A percentile compares a stretch with the other conserved stretches of the same genome.
Conservation (phyloP, 2,113 vertebrate species). For the Pteropus alecto region DNA sequence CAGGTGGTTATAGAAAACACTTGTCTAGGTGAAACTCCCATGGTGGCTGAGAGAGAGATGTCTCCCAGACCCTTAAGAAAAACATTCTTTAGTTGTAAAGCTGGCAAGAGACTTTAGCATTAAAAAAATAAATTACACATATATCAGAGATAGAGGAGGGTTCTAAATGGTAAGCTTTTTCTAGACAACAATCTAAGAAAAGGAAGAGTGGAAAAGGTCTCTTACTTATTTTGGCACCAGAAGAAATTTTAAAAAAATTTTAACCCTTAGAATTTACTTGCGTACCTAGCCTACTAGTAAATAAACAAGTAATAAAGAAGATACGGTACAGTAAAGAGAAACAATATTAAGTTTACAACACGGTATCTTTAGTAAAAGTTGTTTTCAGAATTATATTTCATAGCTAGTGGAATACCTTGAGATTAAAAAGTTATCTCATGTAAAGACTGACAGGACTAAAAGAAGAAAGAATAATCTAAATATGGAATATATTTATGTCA, state of each 20-base stretch:
- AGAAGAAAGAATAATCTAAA: neutral
- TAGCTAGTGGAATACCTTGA: neutral
- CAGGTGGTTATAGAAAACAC: neutral
- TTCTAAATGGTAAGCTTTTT: neutral
- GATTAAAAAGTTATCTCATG: neutral
- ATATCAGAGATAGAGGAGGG: neutral
- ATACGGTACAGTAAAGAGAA: neutral
- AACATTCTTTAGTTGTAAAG: neutral
- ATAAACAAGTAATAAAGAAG: neutral
- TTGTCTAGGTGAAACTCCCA: neutral
- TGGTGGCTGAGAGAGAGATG: neutral
- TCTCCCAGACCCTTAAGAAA: neutral
- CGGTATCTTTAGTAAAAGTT: neutral
- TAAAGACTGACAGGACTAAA: neutral
- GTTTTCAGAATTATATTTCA: neutral
- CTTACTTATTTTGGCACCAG: neutral
- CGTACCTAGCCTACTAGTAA: neutral
- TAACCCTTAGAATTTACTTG: neutral
- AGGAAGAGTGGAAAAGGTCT: neutral
- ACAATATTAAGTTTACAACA: neutral
- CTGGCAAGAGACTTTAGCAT: neutral
- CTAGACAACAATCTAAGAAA: neutral
- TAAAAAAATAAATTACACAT: neutral
- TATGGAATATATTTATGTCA: neutral
- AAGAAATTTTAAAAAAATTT: neutral